Percentiles rank a stretch among this genome's conserved stretches.
These are phyloP conservation scores for Rhagonycha fulva DNA, from an alignment of 2,888 invertebrate genomes.

Conservation along the genomic window DNA sequence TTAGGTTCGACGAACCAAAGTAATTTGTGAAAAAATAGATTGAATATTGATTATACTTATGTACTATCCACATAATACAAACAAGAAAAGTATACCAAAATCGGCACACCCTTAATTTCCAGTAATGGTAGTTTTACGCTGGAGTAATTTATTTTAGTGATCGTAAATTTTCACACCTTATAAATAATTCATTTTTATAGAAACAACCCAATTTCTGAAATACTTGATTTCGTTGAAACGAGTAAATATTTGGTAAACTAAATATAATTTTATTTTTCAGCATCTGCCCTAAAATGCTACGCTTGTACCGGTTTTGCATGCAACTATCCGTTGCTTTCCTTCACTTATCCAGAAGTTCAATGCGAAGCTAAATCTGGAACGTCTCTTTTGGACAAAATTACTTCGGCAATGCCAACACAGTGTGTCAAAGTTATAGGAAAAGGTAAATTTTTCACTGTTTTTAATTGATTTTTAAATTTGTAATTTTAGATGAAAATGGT, in stretches of 20 bases:
- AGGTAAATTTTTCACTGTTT: conserved; percentile 7
- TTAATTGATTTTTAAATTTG: background rate
- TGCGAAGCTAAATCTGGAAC: conserved; percentile 16
- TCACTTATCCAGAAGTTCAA: conserved; percentile 18
- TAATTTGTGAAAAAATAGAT: background rate
- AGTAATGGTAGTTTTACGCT: background rate
- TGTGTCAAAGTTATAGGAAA: conserved; percentile 29
- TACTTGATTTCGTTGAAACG: background rate
- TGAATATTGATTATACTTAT: background rate
- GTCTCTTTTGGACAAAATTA: conserved; percentile 7
- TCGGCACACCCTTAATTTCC: background rate
- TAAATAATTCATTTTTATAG: background rate
- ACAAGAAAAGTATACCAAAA: background rate
- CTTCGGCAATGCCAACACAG: conserved; percentile 18
- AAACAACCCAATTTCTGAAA: background rate
- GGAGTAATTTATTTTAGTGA: background rate
- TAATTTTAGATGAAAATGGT: conserved; percentile 17
- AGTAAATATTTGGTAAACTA: background rate
- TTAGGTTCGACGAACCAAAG: background rate
- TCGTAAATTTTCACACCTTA: background rate
- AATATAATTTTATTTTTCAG: conserved; percentile 4
- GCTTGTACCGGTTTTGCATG: conserved; percentile 20
- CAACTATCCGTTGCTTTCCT: conserved; percentile 16
- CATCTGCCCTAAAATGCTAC: conserved; percentile 20
- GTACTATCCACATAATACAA: background rate